Evolutionary conservation across 2,797 vertebrate species (phyloP).

Genomic region (Thaleichthys pacificus): DNA sequence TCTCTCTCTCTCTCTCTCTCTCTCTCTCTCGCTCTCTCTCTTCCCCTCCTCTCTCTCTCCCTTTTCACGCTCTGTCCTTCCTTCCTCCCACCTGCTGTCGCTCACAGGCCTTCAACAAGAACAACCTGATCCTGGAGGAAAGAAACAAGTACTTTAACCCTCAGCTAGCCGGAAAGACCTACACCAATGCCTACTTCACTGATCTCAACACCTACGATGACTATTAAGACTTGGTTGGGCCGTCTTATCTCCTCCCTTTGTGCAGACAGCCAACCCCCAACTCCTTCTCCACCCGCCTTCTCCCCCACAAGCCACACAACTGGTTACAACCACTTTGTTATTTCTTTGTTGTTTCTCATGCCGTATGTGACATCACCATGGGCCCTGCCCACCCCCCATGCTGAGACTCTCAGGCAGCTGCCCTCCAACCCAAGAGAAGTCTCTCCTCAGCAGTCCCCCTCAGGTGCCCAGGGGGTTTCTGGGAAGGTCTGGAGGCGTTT

Average conservation of each 20-base stretch:
- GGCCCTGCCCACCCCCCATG: conserved; percentile 46
- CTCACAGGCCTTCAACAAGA: conserved; percentile 96
- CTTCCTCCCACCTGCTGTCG: conserved; percentile 23
- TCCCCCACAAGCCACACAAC: not conserved
- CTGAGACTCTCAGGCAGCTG: conserved; percentile 65
- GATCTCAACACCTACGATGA: conserved; percentile 98
- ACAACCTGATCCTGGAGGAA: conserved; percentile 98
- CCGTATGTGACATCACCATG: conserved; percentile 65
- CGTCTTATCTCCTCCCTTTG: conserved; percentile 41
- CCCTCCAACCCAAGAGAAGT: conserved; percentile 51
- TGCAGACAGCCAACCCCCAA: conserved; percentile 30
- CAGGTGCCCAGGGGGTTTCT: conserved; percentile 71
- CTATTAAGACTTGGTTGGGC: conserved; percentile 77
- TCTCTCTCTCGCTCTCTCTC: not conserved
- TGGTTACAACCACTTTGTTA: conserved; percentile 38
- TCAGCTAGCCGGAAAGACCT: conserved; percentile 93
- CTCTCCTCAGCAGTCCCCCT: conserved; percentile 65
- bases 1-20: conserved; percentile 13
- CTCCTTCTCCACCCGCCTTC: conserved; percentile 26
- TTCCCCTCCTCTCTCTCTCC: conserved; percentile 21
- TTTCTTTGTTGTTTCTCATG: conserved; percentile 66
- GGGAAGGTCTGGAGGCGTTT: conserved; percentile 37
- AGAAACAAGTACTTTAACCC: conserved; percentile 99
- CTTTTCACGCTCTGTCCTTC: conserved; percentile 13
- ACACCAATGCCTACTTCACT: conserved; percentile 96